phyloP scores from a whole-genome alignment of 2,888 invertebrate species.

The Thymelicus acteon region DNA sequence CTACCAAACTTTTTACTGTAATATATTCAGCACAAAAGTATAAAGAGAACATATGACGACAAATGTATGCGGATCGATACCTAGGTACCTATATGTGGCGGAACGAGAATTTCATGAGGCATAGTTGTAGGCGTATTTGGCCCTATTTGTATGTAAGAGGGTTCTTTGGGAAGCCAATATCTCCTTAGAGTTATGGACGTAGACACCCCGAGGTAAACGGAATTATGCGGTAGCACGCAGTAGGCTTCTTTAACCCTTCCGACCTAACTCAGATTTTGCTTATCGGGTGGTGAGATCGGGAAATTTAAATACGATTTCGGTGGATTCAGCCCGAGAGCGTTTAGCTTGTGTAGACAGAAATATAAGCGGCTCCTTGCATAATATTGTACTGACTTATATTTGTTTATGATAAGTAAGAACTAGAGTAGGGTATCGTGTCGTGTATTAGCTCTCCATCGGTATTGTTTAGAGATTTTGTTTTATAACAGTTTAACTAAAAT shows the following conservation, averaged over 20 bases:
- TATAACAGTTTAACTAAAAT: too few relatives aligned
- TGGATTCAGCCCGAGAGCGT: slow-evolving; percentile 63
- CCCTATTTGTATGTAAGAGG: slow-evolving; percentile 45
- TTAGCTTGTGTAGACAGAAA: slow-evolving; percentile 60
- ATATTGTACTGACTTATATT: slow-evolving; percentile 58
- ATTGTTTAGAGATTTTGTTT: too few relatives aligned
- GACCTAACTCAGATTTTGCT: slow-evolving; percentile 80
- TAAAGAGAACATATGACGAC: slow-evolving; percentile 24
- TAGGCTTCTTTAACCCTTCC: slow-evolving; percentile 78
- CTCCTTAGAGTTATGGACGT: slow-evolving; percentile 48
- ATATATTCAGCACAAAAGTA: not conserved
- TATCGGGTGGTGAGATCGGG: slow-evolving; percentile 76
- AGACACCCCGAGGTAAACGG: slow-evolving; percentile 64
- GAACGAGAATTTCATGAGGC: slow-evolving; percentile 32
- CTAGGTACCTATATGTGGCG: not conserved
- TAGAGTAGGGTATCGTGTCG: not conserved
- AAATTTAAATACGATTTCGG: slow-evolving; percentile 81
- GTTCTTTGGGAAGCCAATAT: slow-evolving; percentile 46
- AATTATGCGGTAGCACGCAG: slow-evolving; percentile 82
- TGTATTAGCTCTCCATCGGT: not conserved
- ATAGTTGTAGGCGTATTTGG: slow-evolving; percentile 40
- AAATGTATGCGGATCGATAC: slow-evolving; percentile 24
- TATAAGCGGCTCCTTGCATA: slow-evolving; percentile 56
- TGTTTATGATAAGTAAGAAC: slow-evolving; percentile 45
- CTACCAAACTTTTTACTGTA: not conserved